Percentiles rank a stretch among this genome's conserved stretches.
phyloP scores from a whole-genome alignment of 2,113 vertebrate species.

The Monopterus albus region DNA sequence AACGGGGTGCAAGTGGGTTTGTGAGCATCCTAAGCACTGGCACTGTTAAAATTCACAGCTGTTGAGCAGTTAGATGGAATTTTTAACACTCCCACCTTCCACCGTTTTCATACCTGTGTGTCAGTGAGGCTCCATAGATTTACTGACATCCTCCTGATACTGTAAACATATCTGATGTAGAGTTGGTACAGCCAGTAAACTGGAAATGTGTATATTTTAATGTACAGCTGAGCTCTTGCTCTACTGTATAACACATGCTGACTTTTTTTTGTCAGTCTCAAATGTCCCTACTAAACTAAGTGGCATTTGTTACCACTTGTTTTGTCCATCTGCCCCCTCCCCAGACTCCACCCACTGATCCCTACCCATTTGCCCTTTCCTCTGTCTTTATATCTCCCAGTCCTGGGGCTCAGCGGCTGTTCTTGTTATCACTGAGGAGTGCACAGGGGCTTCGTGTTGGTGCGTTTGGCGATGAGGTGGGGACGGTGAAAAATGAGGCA shows the following conservation, averaged over 20 bases:
- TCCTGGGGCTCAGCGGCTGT: constrained; percentile 62
- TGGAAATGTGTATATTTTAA: no score
- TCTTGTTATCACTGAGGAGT: constrained; percentile 68
- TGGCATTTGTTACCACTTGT: background rate
- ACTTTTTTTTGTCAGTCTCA: no score
- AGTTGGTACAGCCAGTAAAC: no score
- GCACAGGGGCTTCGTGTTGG: constrained; percentile 51
- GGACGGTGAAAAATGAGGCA: constrained; percentile 69
- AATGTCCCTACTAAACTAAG: no score
- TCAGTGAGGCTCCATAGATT: no score
- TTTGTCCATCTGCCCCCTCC: constrained; percentile 17
- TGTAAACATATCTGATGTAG: no score
- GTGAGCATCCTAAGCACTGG: background rate
- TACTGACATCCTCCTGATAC: no score
- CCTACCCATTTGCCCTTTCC: constrained; percentile 37
- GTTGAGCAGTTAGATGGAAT: background rate
- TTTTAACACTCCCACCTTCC: no score
- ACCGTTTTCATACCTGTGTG: no score
- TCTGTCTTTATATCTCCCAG: constrained; percentile 41
- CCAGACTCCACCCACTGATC: background rate
- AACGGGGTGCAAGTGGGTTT: background rate
- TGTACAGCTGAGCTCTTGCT: no score
- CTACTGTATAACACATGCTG: no score
- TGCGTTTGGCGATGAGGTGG: constrained; percentile 55
- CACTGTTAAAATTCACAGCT: constrained; percentile 6